Base-by-base conservation (phyloP, 2,113 vertebrate genomes). In the Anser brachyrhynchus region DNA sequence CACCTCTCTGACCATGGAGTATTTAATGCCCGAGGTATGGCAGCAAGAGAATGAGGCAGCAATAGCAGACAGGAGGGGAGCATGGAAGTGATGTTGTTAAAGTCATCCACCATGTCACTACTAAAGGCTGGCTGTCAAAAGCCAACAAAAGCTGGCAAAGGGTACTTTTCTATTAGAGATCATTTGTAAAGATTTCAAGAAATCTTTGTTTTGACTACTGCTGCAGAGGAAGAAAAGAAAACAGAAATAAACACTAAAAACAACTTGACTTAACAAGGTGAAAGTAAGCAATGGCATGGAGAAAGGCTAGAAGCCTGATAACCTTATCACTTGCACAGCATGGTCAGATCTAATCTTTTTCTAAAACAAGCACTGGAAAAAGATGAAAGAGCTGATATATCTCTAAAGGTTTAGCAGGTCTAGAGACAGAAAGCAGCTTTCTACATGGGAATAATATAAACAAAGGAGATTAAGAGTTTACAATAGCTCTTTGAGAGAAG, bases 381-480 rank as follows among this genome's bases (percentile, higher is more conserved):
- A 97, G 96, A 98, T 98, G 89, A 98, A 98, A 98, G 97, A 79
- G 22, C 6, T 75, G 61, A 66, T 76, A 29, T 19, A 95, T 93
- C 97, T 95, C 93, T 92, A 92, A 97, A 97, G 81, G 82, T 93
- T 77, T n/a, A 31, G n/a, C 87, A 89, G 87, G 89, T 92, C 83
- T 46, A 81, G 87, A 94, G 95, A 94, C 82, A 97, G 84, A 92
- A 90, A 95, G n/a, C 94, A 92, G 84, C 86, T 83, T 96, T 95
- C 93, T 76, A 72, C 82, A 86, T 33, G 41, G 84, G 66, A 95
- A 86, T 72, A 84, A 92, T 88, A 94, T 94, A 97, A 98, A 98
- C 94, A 97, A 92, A 95, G 49, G 39, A 94, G 86, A 71, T 94
- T 87, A 97, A 84, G 58, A 95, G 61, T 92, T 97, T 97, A 90